phyloP scores from a whole-genome alignment of 1,140 invertebrate species.

The Heliconius congener region DNA sequence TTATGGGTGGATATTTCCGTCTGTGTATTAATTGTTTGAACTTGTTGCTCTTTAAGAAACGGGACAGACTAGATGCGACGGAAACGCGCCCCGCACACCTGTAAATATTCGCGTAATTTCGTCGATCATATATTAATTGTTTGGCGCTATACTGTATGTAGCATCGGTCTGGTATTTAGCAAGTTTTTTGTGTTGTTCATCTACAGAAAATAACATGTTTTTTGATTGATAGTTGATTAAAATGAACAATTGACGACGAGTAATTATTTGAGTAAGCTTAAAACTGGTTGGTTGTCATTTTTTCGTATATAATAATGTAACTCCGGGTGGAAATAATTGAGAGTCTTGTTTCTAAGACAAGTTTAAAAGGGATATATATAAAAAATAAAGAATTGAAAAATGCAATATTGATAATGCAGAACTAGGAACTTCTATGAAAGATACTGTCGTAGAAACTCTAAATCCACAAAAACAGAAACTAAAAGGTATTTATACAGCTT shows the following conservation, averaged over 20 bases:
- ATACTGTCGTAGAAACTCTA: neutral
- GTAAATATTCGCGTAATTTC: conserved; percentile 64
- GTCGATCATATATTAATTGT: conserved; percentile 58
- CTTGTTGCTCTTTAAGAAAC: conserved; percentile 56
- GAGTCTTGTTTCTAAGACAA: conserved; percentile 23
- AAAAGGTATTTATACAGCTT: neutral
- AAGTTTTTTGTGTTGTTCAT: conserved; percentile 44
- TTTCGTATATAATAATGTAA: conserved; percentile 33
- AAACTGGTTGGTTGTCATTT: conserved; percentile 38
- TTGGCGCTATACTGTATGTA: conserved; percentile 54
- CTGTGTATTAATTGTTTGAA: conserved; percentile 66
- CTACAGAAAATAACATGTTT: conserved; percentile 38
- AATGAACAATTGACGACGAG: conserved; percentile 41
- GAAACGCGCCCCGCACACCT: conserved; percentile 64
- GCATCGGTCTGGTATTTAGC: conserved; percentile 62
- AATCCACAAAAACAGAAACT: neutral
- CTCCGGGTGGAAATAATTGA: conserved; percentile 24
- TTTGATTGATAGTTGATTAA: conserved; percentile 39
- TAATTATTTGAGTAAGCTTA: conserved; percentile 41
- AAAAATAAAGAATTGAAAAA: neutral
- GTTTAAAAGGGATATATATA: conserved; percentile 11
- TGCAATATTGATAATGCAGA: neutral
- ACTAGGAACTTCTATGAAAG: neutral
- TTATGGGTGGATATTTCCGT: conserved; percentile 77
- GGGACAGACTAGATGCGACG: conserved; percentile 64